These are phyloP conservation scores for Acanthurus lineatus DNA, from an alignment of 2,797 vertebrate species.

Conservation along the genomic window DNA sequence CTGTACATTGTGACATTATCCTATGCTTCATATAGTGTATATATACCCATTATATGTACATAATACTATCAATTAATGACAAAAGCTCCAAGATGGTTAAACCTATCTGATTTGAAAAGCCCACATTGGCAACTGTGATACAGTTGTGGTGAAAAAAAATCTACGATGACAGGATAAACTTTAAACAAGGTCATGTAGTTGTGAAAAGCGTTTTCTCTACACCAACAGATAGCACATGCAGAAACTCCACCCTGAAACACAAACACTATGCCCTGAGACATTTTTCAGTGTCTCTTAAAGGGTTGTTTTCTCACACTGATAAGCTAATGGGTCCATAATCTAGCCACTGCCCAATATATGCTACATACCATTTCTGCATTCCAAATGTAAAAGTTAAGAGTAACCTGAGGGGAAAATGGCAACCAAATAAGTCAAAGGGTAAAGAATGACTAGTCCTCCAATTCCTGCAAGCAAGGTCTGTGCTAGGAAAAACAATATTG, in stretches of 20 bases:
- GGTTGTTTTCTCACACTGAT: slow-evolving; percentile 25
- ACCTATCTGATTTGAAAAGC: not conserved
- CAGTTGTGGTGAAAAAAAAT: not conserved
- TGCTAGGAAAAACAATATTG: too few species aligned
- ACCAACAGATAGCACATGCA: slow-evolving; percentile 37
- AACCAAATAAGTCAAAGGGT: not conserved
- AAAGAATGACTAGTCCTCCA: too few species aligned
- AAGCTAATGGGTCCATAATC: slow-evolving; percentile 32
- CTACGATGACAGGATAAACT: slow-evolving; percentile 10
- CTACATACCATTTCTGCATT: slow-evolving; percentile 7
- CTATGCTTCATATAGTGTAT: not conserved
- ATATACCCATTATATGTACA: not conserved
- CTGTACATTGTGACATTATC: not conserved
- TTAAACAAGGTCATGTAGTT: not conserved
- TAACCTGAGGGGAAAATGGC: not conserved
- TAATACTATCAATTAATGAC: not conserved
- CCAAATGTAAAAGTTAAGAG: not conserved
- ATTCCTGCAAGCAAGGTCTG: too few species aligned
- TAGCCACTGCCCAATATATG: not conserved
- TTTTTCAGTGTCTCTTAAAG: slow-evolving; percentile 15
- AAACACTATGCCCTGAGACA: slow-evolving; percentile 70
- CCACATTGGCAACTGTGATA: not conserved
- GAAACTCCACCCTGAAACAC: slow-evolving; percentile 80
- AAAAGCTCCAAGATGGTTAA: not conserved
- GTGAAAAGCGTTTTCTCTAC: slow-evolving; percentile 9